Base-by-base conservation (phyloP, 2,113 vertebrate species). In the Muscicapa adusta region DNA sequence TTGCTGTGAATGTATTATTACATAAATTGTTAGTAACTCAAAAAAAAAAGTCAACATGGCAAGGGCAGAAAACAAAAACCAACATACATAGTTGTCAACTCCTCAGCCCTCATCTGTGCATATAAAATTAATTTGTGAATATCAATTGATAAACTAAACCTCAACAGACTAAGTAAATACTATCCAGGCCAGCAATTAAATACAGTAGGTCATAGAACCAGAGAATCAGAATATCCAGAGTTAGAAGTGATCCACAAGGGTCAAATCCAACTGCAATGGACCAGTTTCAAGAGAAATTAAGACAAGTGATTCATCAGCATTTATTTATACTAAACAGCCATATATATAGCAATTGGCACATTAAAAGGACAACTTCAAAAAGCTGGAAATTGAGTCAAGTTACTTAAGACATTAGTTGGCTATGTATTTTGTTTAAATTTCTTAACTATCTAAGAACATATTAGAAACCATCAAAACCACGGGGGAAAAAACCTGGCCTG, bases 321-420 rank as follows among this genome's bases (percentile, higher is more conserved):
- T 72, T 91, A 62, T 54, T 71, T 76, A 79, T 43, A 81, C 66
- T 33, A 62, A 88, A 66, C 5, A 58, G 26, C 11, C 23, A n/a
- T 73, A 79, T 33, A 68, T 25, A 68, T 4, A 61, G 40, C 33
- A 65, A 72, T 51, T 62, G 62, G 47, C 26, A 80, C 28, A 71
- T 78, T 65, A 73, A 63, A 82, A 85, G 10, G 6, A 63, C 26
- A 88, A 31, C 14, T 78, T 67, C 18, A 60, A 66, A 89, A 81
- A 87, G 28, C n/a, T 70, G n/a, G 24, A 85, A 95, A 85, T 24
- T 40, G 9, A 91, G 28, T 60, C 58, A 76, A 76, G 77, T 57
- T 26, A 53, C 43, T 50, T 70, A 75, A 75, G 14, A 54, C 19
- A 79, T 68, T 8, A 51, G 14, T 8, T 67, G 12, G 36, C 45